Percentiles rank a stretch among this genome's conserved stretches.
Conservation (phyloP, 2,113 vertebrate genomes). For the Labeo rohita region DNA sequence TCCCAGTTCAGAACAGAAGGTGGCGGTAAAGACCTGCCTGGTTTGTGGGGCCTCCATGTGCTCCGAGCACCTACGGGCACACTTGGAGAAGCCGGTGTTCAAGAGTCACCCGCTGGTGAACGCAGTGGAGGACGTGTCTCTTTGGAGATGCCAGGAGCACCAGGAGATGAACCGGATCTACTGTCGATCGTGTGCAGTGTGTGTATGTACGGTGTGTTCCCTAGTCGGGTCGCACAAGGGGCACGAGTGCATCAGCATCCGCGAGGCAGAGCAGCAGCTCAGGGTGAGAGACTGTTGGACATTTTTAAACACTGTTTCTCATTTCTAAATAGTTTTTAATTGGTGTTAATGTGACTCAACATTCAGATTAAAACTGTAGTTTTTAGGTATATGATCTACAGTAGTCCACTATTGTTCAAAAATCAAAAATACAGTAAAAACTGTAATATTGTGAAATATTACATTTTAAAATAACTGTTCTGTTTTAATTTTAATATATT, state of each 20-base stretch:
- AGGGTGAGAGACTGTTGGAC: slow-evolving; percentile 64
- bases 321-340: neutral
- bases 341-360: neutral
- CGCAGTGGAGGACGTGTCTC: slow-evolving; percentile 71
- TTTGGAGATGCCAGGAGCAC: slow-evolving; percentile 78
- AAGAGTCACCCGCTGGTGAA: slow-evolving; percentile 77
- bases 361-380: neutral
- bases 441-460: no score
- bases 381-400: neutral
- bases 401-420: neutral
- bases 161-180: slow-evolving; percentile 82
- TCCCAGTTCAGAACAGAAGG: slow-evolving; percentile 57
- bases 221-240: slow-evolving; percentile 75
- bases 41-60: slow-evolving; percentile 83
- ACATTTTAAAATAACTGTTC: no score
- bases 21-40: slow-evolving; percentile 80
- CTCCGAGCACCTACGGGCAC: slow-evolving; percentile 72
- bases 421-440: neutral
- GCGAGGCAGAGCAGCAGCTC: slow-evolving; percentile 75
- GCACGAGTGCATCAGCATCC: slow-evolving; percentile 76
- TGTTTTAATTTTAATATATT: no score
- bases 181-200: slow-evolving; percentile 74
- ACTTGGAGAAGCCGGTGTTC: slow-evolving; percentile 77
- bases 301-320: neutral
- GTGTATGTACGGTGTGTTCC: slow-evolving; percentile 79